Evolutionary conservation across 2,113 vertebrate genomes (phyloP).

Genomic region (Corythaeola cristata): DNA sequence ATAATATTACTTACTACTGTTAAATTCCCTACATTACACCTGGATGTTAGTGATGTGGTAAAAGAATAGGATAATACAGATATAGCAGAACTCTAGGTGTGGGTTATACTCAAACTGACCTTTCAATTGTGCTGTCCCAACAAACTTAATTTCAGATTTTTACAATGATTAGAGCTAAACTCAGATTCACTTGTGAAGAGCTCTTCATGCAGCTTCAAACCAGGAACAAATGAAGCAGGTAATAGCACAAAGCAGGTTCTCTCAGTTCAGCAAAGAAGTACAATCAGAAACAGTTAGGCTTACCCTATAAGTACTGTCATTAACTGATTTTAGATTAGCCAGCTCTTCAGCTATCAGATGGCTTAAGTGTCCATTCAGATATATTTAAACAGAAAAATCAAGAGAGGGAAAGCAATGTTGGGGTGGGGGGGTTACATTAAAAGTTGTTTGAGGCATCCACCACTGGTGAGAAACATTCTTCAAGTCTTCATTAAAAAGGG

Average conservation of each 20-base stretch:
- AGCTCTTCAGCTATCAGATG: conserved; percentile 34
- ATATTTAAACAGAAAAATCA: conserved; percentile 63
- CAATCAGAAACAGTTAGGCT: conserved; percentile 34
- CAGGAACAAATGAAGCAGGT: conserved; percentile 50
- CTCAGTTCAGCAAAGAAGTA: conserved; percentile 19
- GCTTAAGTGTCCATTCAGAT: conserved; percentile 36
- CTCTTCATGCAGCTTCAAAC: conserved; percentile 6
- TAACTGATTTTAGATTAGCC: conserved; percentile 59
- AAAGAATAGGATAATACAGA: neutral
- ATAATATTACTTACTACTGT: neutral
- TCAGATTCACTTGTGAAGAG: conserved; percentile 6
- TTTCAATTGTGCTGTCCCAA: neutral
- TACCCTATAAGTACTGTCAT: conserved; percentile 9
- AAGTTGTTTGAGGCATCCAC: conserved; percentile 4
- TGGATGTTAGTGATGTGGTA: neutral
- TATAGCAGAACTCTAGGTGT: neutral
- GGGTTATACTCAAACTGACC: neutral
- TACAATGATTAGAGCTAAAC: neutral
- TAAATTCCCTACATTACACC: neutral
- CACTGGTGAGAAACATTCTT: neutral
- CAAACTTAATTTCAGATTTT: conserved; percentile 29
- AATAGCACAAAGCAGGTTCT: conserved; percentile 28
- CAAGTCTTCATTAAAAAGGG: neutral
- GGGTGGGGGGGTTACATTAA: neutral
- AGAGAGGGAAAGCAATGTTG: conserved; percentile 21